These are phyloP conservation scores for Genyomyrus donnyi DNA, from an alignment of 2,113 vertebrate species.

Conservation along the genomic window DNA sequence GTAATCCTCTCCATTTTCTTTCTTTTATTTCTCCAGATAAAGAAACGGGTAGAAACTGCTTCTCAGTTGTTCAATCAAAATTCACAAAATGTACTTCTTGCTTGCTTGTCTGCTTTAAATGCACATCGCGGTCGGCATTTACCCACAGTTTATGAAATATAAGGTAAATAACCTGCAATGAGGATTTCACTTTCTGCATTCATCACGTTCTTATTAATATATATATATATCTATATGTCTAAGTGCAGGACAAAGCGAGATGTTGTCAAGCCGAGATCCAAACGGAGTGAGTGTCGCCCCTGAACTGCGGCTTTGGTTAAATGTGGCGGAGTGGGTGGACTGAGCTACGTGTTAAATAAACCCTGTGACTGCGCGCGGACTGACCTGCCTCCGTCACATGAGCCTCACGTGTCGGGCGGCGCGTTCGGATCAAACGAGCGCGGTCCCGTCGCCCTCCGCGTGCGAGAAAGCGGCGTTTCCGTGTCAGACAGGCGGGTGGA, in stretches of 20 bases:
- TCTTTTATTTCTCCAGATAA: conserved; percentile 24
- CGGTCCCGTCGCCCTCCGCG: conserved; percentile 43
- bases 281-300: conserved; percentile 31
- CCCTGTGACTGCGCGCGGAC: conserved; percentile 78
- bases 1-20: conserved; percentile 81
- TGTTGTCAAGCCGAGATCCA: conserved; percentile 45
- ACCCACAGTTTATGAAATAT: not conserved
- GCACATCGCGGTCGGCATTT: not conserved
- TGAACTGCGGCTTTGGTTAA: conserved; percentile 62
- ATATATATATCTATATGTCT: not conserved
- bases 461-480: conserved; percentile 42
- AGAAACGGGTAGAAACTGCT: conserved; percentile 4
- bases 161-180: not conserved
- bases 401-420: conserved; percentile 86
- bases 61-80: conserved; percentile 3
- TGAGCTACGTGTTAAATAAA: conserved; percentile 77
- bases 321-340: conserved; percentile 73
- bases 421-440: conserved; percentile 53
- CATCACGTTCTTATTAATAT: conserved; percentile 10
- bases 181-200: not conserved
- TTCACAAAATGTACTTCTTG: not conserved
- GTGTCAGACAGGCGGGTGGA: conserved; percentile 31
- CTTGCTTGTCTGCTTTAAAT: not conserved
- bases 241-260: not conserved
- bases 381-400: conserved; percentile 76